Evolutionary conservation across 1,140 invertebrate species (phyloP), one percentile per base, ranked within the genome.

Genomic region (honey bee (Apis mellifera)): DNA sequence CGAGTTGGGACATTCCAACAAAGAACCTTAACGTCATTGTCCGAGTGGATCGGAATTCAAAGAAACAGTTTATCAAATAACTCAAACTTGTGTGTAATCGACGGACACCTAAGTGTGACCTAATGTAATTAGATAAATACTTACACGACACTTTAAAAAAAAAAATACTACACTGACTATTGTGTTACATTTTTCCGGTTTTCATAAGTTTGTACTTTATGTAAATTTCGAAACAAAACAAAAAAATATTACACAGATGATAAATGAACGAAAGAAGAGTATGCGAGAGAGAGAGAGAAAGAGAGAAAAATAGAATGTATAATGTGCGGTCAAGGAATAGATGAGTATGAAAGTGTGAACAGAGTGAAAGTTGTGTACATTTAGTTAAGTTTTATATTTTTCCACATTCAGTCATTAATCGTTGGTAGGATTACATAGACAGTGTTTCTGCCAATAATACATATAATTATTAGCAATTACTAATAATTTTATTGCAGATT

Each of bases 311-410:
- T 73, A 69, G 70, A 76, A 76, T 86, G 74, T 81, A 19, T 60
- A 69, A 66, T 50, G 75, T 79, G 84, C 75, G 66, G 62, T 81
- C 26, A 81, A 48, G 17, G 72, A 72, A 80, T 89, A 69, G n/a
- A 48, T 74, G 74, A 64, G 72, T 80, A 68, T 73, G 76, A 84
- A 82, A 76, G 78, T 73, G 55, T 74, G 55, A 72, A 64, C 48
- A 78, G 60, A 68, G 83, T 84, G 85, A 92, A 90, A 85, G 84
- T 90, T 90, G 89, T 94, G 93, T 94, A 94, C 87, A 90, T 93
- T 94, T 93, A 93, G 90, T 94, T 94, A 93, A 93, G 91, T 94
- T 94, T 94, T 93, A 91, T 93, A 93, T 94, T 94, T 94, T 94
- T 93, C 89, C 92, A 94, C 92, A 90, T 87, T 90, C 88, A 92